phyloP scores from a whole-genome alignment of 2,797 vertebrate species.

The Emys orbicularis region DNA sequence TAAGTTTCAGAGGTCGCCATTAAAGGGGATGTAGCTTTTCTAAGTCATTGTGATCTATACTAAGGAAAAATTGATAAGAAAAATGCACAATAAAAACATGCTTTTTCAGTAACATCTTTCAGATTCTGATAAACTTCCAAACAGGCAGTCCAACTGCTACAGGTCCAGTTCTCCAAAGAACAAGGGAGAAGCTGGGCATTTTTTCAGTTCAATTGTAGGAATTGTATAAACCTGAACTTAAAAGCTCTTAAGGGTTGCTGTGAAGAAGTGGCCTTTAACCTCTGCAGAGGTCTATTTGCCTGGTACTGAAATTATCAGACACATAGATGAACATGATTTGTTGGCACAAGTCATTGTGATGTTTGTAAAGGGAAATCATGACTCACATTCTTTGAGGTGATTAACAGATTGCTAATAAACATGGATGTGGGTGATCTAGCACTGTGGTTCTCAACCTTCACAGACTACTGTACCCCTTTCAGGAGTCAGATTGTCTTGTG shows the following conservation, averaged over 20 bases:
- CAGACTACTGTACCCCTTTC: no score
- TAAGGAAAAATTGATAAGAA: neutral
- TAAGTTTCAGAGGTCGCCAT: no score
- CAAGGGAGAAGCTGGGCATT: neutral
- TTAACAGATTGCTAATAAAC: no score
- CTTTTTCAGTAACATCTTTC: neutral
- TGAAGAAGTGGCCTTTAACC: neutral
- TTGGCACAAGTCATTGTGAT: no score
- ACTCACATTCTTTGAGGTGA: no score
- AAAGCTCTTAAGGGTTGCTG: neutral
- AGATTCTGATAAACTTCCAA: rapidly evolving
- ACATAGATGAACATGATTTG: no score
- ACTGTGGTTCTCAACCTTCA: no score
- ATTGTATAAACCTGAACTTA: neutral
- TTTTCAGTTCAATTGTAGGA: neutral
- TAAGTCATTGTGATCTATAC: neutral
- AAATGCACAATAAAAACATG: no score
- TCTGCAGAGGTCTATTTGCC: neutral
- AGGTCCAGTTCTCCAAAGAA: rapidly evolving
- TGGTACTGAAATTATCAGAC: no score
- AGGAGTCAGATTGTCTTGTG: no score
- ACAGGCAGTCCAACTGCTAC: neutral
- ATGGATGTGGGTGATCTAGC: no score
- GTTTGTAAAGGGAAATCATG: no score
- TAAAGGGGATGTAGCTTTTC: neutral